These are phyloP conservation scores for Aphelenchoides besseyi DNA, from an alignment of 1,140 invertebrate genomes.

Conservation along the genomic window DNA sequence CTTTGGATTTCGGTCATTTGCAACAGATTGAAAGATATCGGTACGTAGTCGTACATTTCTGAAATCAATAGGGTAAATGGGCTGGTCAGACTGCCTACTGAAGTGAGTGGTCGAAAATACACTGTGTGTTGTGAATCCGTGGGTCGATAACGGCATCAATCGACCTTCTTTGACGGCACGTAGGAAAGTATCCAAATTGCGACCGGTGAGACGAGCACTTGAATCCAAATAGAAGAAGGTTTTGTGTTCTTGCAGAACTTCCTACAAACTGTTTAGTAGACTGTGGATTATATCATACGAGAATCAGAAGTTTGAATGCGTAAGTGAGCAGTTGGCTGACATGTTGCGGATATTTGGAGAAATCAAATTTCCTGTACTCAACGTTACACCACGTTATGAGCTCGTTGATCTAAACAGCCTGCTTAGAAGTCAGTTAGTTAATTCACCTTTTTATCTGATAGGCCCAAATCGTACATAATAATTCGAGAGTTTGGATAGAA, in stretches of 20 bases:
- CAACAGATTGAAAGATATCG: background rate
- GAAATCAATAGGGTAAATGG: background rate
- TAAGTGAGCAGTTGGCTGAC: conserved; percentile 25
- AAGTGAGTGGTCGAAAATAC: conserved; percentile 2
- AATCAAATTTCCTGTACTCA: conserved; percentile 29
- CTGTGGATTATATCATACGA: conserved; percentile 1
- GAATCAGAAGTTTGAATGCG: conserved; percentile 30
- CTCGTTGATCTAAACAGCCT: conserved; percentile 19
- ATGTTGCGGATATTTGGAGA: conserved; percentile 34
- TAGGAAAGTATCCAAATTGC: conserved; percentile 17
- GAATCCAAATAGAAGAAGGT: conserved; percentile 16
- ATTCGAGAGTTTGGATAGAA: background rate
- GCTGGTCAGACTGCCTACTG: background rate
- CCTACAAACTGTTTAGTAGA: background rate
- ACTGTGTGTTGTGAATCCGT: background rate
- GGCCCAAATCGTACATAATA: conserved; percentile 13
- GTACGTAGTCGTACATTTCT: conserved; percentile 19
- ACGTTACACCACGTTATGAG: conserved; percentile 34
- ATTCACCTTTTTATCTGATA: background rate
- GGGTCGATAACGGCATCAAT: conserved; percentile 4
- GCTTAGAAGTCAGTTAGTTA: background rate
- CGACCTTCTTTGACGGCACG: background rate
- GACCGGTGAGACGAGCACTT: background rate
- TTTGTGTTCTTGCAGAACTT: background rate
- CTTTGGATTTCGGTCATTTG: conserved; percentile 16